A percentile compares a stretch with the other conserved stretches of the same genome.
These are phyloP conservation scores for Zaprionus kolodkinae DNA, from an alignment of 1,140 invertebrate species.

Conservation along the genomic window DNA sequence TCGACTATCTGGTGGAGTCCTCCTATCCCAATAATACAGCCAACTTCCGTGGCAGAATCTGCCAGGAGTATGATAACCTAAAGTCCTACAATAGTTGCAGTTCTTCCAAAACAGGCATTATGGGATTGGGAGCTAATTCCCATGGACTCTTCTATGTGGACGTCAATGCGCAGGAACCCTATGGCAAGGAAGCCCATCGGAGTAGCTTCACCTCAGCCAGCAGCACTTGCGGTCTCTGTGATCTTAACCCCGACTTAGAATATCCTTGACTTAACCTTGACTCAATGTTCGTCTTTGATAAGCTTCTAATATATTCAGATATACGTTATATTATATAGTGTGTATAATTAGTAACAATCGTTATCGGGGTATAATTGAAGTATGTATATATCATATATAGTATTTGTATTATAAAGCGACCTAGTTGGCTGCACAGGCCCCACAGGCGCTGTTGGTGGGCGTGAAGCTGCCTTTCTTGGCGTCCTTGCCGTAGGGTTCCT, in stretches of 20 bases:
- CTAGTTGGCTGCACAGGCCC: constrained; percentile 13
- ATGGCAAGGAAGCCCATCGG: constrained; percentile 37
- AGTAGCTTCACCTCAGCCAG: constrained; percentile 16
- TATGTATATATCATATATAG: no score
- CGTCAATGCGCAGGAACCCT: constrained; percentile 44
- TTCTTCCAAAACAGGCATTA: constrained; percentile 19
- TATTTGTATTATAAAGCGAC: not conserved
- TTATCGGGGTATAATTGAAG: not conserved
- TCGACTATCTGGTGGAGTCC: constrained; percentile 86
- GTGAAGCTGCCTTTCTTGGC: constrained; percentile 29
- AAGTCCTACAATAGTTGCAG: not conserved
- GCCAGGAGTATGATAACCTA: constrained; percentile 20
- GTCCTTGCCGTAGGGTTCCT: constrained; percentile 54
- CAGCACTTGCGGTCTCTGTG: constrained; percentile 26
- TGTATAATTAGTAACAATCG: not conserved
- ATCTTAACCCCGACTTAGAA: not conserved
- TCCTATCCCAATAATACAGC: constrained; percentile 76
- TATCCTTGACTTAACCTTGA: no score
- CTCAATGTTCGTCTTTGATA: not conserved
- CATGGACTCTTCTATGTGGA: constrained; percentile 60
- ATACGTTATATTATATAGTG: not conserved
- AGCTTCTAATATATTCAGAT: not conserved
- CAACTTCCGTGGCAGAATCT: constrained; percentile 35
- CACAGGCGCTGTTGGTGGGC: constrained; percentile 24
- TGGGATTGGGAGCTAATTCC: constrained; percentile 51